A percentile compares a stretch with the other conserved stretches of the same genome.
Conservation (phyloP, 2,888 invertebrate species). For the Nemurella pictetii region DNA sequence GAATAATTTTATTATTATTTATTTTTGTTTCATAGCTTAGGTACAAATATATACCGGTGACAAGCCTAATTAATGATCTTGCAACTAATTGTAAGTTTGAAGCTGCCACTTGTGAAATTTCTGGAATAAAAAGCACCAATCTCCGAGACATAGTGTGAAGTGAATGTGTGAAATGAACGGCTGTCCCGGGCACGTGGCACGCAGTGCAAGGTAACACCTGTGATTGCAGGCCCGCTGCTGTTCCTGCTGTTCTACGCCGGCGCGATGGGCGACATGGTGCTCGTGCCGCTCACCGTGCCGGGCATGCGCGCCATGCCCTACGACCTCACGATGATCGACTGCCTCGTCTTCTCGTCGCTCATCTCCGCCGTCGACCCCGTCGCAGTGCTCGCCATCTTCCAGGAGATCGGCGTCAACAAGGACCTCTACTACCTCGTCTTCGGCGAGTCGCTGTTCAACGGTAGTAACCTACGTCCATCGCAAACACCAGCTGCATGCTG, state of each 20-base stretch:
- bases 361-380: slow-evolving; percentile 63
- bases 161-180: no score
- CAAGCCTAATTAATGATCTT: no score
- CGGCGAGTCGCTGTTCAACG: slow-evolving; percentile 64
- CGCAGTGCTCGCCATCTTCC: slow-evolving; percentile 61
- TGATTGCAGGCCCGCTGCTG: slow-evolving; percentile 41
- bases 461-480: slow-evolving; percentile 36
- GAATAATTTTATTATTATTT: no score
- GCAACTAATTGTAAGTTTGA: no score
- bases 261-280: slow-evolving; percentile 39
- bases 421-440: slow-evolving; percentile 64
- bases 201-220: no score
- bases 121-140: no score
- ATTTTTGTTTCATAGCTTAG: no score
- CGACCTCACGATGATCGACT: slow-evolving; percentile 48
- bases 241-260: slow-evolving; percentile 36
- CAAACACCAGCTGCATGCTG: no score
- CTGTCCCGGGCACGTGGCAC: no score
- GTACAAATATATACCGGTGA: no score
- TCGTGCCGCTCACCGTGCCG: background rate
- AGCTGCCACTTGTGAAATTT: no score
- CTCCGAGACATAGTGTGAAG: no score
- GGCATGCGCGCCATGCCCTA: slow-evolving; percentile 18
- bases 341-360: slow-evolving; percentile 55
- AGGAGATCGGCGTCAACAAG: slow-evolving; percentile 63